phyloP scores from a whole-genome alignment of 2,888 invertebrate species.

The Drymonia ruficornis region DNA sequence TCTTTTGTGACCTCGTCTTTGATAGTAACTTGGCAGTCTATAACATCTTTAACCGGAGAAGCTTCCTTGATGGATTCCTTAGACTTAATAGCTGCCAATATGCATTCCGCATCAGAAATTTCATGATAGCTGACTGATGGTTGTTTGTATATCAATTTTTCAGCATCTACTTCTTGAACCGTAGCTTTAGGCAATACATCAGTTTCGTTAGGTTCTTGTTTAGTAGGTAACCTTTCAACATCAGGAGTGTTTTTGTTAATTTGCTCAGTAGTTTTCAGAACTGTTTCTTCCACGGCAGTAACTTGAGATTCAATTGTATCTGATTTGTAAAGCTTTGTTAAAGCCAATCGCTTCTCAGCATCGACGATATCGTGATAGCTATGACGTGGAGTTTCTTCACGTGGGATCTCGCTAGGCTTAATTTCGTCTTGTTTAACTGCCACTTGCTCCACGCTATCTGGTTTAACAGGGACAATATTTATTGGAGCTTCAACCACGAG shows the following conservation, averaged over 20 bases:
- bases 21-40: neutral
- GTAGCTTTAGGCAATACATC: neutral
- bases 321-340: conserved; percentile 8
- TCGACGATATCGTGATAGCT: conserved; percentile 56
- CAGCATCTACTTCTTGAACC: neutral
- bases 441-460: neutral
- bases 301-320: conserved; percentile 12
- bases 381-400: conserved; percentile 44
- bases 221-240: conserved; percentile 24
- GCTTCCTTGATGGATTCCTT: conserved; percentile 33
- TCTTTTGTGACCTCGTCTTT: conserved; percentile 9
- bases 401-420: conserved; percentile 18
- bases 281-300: conserved; percentile 24
- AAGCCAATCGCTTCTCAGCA: conserved; percentile 51
- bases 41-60: conserved; percentile 3
- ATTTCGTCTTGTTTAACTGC: neutral
- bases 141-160: conserved; percentile 17
- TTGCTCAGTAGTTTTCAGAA: conserved; percentile 21
- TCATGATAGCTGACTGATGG: conserved; percentile 42
- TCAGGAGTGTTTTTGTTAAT: conserved; percentile 30
- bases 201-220: neutral
- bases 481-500: neutral
- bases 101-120: conserved; percentile 48
- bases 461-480: neutral
- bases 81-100: conserved; percentile 42